These are phyloP conservation scores for Charadrius vociferus DNA, from an alignment of 2,113 vertebrate species.

Conservation along the genomic window DNA sequence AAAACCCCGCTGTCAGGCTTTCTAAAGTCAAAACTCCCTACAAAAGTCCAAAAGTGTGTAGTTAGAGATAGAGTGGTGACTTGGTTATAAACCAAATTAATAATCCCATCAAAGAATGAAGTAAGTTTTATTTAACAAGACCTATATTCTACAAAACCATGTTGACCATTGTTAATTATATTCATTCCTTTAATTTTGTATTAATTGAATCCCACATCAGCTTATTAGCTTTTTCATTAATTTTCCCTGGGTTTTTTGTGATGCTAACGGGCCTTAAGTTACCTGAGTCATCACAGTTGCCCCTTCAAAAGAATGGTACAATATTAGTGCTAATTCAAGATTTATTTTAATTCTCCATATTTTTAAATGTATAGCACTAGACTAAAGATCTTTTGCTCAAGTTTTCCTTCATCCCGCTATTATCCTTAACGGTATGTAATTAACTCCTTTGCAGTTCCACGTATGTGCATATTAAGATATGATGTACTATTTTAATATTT, in stretches of 20 bases:
- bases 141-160: slow-evolving; percentile 30
- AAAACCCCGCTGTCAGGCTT: not conserved
- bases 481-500: not conserved
- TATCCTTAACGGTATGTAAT: not conserved
- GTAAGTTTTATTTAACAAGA: slow-evolving; percentile 48
- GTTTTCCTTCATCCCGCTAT: not conserved
- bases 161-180: slow-evolving; percentile 53
- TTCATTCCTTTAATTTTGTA: slow-evolving; percentile 46
- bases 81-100: slow-evolving; percentile 32
- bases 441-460: not conserved
- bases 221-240: slow-evolving; percentile 44
- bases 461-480: not conserved
- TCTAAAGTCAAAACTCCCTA: not conserved
- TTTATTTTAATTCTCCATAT: not conserved
- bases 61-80: not conserved
- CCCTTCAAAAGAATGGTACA: not conserved
- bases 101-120: slow-evolving; percentile 32
- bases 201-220: slow-evolving; percentile 38
- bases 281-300: not conserved
- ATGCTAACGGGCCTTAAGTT: not conserved
- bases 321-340: not conserved
- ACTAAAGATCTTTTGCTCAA: not conserved
- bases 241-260: slow-evolving; percentile 4
- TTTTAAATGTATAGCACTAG: not conserved
- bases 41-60: not conserved